Conservation (phyloP, 2,888 invertebrate genomes). For the Trisateles emortualis region DNA sequence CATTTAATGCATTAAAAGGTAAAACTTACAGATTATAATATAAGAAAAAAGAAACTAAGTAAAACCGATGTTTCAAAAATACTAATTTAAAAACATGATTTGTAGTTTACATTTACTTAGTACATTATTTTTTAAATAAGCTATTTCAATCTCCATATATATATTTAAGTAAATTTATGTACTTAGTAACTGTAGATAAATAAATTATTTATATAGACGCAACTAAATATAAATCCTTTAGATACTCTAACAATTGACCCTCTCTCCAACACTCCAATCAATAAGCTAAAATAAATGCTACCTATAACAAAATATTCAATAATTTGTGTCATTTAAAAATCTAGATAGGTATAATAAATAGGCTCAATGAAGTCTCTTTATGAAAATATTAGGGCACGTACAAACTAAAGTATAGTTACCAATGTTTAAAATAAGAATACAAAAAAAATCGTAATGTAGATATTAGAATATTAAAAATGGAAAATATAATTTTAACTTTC, state of each 20-base stretch:
- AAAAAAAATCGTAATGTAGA: no score
- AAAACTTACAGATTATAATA: not conserved
- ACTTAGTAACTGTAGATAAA: slow-evolving; percentile 13
- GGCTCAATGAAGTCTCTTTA: slow-evolving; percentile 38
- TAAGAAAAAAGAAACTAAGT: not conserved
- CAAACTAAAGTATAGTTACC: slow-evolving; percentile 20
- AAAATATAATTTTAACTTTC: no score
- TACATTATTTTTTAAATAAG: slow-evolving; percentile 10
- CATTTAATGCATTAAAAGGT: slow-evolving; percentile 46
- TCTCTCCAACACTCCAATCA: slow-evolving; percentile 35
- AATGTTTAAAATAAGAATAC: no score
- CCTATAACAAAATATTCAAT: slow-evolving; percentile 27
- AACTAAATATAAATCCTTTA: slow-evolving; percentile 37
- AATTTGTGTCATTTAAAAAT: slow-evolving; percentile 27
- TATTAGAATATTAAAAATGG: no score
- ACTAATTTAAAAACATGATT: slow-evolving; percentile 9
- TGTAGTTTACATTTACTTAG: slow-evolving; percentile 18
- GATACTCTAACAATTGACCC: slow-evolving; percentile 58
- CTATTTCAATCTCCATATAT: slow-evolving; percentile 16
- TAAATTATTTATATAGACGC: slow-evolving; percentile 25
- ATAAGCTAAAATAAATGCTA: slow-evolving; percentile 30
- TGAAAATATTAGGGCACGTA: slow-evolving; percentile 37
- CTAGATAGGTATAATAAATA: slow-evolving; percentile 37
- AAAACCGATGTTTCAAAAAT: not conserved
- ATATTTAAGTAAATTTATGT: no score